Base-by-base conservation (phyloP, 1,140 invertebrate species). In the Bombus polaris region DNA sequence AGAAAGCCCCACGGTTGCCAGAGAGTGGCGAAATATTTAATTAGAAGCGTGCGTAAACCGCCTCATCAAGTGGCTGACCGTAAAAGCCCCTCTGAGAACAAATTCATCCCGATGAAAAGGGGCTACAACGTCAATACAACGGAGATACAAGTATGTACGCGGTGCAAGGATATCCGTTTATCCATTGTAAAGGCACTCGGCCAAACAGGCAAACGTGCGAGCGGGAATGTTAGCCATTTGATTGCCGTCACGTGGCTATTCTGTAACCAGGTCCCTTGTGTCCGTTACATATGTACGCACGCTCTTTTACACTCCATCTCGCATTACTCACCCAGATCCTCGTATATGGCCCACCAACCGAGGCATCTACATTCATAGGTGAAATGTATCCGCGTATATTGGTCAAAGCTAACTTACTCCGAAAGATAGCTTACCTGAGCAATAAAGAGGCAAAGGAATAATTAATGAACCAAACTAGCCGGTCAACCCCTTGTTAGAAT, bases 381-480 rank as follows among this genome's bases (percentile, higher is more conserved):
- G 42, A 25, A 62, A 62, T n/a, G 4, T 68, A 57, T 47, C 42
- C 32, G 68, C 37, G 1, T 39, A 66, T 73, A 15, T 42, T 68
- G 6, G 42, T 10, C n/a, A 44, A 70, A 82, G 81, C 66, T 65
- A 72, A 71, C 66, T 71, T 62, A 15, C 32, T 32, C 65, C 71
- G 2, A 76, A 82, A 86, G 88, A 80, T 35, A 72, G 47, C 74
- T 86, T 72, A 66, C 53, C 37, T 22, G 44, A 62, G 73, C 76
- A 80, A 84, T 90, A 87, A 91, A 86, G 81, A 72, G 81, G 42
- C 39, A 66, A 87, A 85, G 77, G 79, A 89, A 88, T 88, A 87
- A 91, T 91, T 91, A 89, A 89, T 85, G 83, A 85, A 75, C 77
- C 80, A 15, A 70, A 47, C n/a, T 59, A 42, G 37, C 47, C 18